Evolutionary conservation across 2,888 invertebrate genomes (phyloP).

Genomic region (Leucoma salicis): DNA sequence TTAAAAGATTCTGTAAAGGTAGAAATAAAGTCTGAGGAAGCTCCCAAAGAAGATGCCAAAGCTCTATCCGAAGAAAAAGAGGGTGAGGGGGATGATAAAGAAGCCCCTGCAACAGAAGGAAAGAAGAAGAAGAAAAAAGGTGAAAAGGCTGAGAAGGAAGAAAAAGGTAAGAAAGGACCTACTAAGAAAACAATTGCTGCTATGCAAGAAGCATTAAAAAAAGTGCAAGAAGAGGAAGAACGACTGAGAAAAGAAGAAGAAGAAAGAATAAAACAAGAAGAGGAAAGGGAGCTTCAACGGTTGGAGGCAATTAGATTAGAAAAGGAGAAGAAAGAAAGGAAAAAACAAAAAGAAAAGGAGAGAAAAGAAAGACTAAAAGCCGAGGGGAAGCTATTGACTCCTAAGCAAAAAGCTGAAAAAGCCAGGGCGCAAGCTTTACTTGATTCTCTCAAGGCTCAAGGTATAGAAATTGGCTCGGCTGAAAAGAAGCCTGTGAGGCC

Average conservation of each 20-base stretch:
- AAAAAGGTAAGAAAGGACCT: constrained; percentile 87
- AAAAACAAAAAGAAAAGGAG: constrained; percentile 96
- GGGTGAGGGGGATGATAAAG: constrained; percentile 59
- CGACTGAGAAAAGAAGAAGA: constrained; percentile 87
- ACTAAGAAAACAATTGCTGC: constrained; percentile 93
- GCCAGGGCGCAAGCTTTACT: constrained; percentile 94
- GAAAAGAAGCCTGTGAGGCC: constrained; percentile 83
- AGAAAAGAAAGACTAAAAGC: constrained; percentile 95
- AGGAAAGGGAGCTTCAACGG: constrained; percentile 87
- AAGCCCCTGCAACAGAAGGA: constrained; percentile 57
- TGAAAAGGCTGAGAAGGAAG: constrained; percentile 71
- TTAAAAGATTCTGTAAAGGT: constrained; percentile 39
- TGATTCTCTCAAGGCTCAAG: constrained; percentile 94
- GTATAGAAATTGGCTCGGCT: constrained; percentile 89
- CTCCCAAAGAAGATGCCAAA: constrained; percentile 65
- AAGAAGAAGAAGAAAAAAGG: constrained; percentile 77
- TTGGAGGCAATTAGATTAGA: constrained; percentile 90
- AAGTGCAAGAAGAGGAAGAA: constrained; percentile 95
- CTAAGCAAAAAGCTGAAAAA: constrained; percentile 95
- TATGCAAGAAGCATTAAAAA: constrained; percentile 95
- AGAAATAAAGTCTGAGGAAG: constrained; percentile 45
- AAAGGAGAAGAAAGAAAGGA: constrained; percentile 93
- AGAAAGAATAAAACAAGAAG: constrained; percentile 88
- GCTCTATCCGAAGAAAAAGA: constrained; percentile 63
- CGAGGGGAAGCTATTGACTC: constrained; percentile 97